Percentiles rank a stretch among this genome's conserved stretches.
Evolutionary conservation across 1,140 invertebrate species (phyloP).

Genomic region (Hetaerina americana): DNA sequence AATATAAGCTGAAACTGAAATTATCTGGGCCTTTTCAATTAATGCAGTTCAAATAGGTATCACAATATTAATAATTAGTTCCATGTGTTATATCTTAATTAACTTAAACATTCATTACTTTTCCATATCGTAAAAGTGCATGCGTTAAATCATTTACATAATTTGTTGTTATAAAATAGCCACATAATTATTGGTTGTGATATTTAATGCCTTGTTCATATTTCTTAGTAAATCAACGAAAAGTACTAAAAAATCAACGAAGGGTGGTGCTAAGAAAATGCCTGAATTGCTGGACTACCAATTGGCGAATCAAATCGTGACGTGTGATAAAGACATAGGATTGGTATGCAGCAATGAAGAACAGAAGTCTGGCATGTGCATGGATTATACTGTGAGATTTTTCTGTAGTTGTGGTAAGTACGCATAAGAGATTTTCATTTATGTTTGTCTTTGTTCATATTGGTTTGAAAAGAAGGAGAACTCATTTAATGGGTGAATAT

Average conservation of each 20-base stretch:
- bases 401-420: constrained; percentile 28
- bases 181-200: too few species aligned
- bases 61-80: too few species aligned
- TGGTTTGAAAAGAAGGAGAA: too few species aligned
- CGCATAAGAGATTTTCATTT: constrained; percentile 1
- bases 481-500: neutral
- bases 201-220: too few species aligned
- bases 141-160: too few species aligned
- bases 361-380: constrained; percentile 14
- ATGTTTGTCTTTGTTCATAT: neutral
- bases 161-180: too few species aligned
- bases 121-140: too few species aligned
- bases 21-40: neutral
- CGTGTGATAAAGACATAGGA: constrained; percentile 16
- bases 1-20: neutral
- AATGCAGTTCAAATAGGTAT: too few species aligned
- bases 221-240: neutral
- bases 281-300: constrained; percentile 10
- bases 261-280: neutral
- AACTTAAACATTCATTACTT: too few species aligned
- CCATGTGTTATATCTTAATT: too few species aligned
- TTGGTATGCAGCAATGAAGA: constrained; percentile 18
- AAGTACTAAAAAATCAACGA: neutral
- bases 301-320: constrained; percentile 18
- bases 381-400: constrained; percentile 32